Percentiles rank a stretch among this genome's conserved stretches.
These are phyloP conservation scores for Pagrus major DNA, from an alignment of 2,113 vertebrate species.

Conservation along the genomic window DNA sequence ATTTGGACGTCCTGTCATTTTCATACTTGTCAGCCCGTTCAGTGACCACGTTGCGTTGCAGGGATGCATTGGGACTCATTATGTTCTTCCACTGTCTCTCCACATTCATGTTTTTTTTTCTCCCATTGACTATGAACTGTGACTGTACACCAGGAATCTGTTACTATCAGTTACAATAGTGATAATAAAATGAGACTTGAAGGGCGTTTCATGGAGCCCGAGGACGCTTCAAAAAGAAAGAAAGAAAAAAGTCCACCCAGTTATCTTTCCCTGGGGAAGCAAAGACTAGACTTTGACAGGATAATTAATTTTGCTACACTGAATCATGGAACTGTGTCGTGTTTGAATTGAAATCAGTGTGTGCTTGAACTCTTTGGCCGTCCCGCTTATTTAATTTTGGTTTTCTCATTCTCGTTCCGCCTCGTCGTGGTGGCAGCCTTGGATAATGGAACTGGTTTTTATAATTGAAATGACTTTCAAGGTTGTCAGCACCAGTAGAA, in stretches of 20 bases:
- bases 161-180: neutral
- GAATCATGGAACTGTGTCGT: neutral
- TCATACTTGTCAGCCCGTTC: too few species aligned
- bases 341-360: slow-evolving; percentile 6
- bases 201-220: neutral
- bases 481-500: neutral
- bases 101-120: neutral
- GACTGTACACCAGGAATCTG: neutral
- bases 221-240: neutral
- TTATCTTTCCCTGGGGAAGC: neutral
- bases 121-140: neutral
- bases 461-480: slow-evolving; percentile 15
- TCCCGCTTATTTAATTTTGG: slow-evolving; percentile 6
- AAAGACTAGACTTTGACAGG: neutral
- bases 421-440: too few species aligned
- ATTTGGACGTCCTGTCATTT: too few species aligned
- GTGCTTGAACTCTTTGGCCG: neutral
- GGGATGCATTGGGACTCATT: neutral
- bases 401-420: neutral
- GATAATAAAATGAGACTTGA: neutral
- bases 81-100: neutral
- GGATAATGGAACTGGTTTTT: neutral
- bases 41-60: neutral
- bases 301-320: neutral
- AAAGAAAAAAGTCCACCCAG: neutral